A percentile compares a stretch with the other conserved stretches of the same genome.
phyloP scores from a whole-genome alignment of 1,140 invertebrate genomes.

The Tetraneura akinire region DNA sequence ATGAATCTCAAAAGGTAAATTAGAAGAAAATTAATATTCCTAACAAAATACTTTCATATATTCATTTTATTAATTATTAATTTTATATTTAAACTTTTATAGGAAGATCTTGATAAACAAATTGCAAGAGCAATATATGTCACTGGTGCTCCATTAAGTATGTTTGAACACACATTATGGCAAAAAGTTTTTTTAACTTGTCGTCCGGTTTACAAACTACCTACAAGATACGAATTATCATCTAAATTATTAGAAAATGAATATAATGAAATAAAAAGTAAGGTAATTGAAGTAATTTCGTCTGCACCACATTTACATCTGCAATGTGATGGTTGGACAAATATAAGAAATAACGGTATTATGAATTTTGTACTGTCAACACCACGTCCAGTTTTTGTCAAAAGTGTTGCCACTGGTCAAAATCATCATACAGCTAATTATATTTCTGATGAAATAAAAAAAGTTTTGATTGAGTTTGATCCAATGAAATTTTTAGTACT shows the following conservation, averaged over 20 bases:
- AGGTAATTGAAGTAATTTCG: neutral
- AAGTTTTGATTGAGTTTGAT: conserved; percentile 1
- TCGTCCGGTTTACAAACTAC: neutral
- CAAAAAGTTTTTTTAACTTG: neutral
- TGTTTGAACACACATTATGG: neutral
- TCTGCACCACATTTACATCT: neutral
- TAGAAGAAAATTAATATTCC: neutral
- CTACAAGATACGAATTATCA: neutral
- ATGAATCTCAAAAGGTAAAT: neutral
- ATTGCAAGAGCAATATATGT: neutral
- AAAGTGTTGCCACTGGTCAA: neutral
- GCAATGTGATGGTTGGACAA: neutral
- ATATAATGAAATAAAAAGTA: neutral
- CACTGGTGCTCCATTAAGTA: neutral
- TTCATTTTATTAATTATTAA: neutral
- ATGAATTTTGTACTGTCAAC: conserved; percentile 5
- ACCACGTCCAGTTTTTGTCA: conserved; percentile 3
- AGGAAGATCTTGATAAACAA: neutral
- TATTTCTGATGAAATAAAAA: neutral
- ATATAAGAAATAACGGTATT: neutral
- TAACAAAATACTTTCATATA: neutral
- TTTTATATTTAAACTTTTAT: neutral
- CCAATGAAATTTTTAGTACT: neutral
- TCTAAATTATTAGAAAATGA: neutral
- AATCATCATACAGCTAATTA: neutral